Evolutionary conservation across 2,888 invertebrate species (phyloP), one percentile per base, ranked within the genome.

Genomic region (Hirtodrosophila confusa): DNA sequence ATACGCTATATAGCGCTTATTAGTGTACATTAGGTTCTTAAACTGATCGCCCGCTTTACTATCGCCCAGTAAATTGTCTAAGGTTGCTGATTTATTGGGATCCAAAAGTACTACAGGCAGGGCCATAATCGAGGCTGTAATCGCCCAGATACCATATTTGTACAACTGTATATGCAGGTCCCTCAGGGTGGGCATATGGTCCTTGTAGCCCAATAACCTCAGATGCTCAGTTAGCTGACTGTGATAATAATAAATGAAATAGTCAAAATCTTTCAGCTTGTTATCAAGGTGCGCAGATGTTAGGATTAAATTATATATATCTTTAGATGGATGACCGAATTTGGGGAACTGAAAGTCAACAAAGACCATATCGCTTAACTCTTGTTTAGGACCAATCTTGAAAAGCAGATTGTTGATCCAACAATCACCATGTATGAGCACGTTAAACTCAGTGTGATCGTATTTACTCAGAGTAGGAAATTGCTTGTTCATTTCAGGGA

Each of bases 321-420:
- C 91, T 9, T 69, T 27, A 0, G 83, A 72, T 3, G 91, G 90
- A 27, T 88, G 71, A 2, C 80, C 79, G 29, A 71, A 90, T 60
- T 77, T 80, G 2, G 78, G 82, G 49, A 87, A 75, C 69, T 91
- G 91, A 44, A 88, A 89, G 43, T 91, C 91, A 17, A 91, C 88
- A 44, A 89, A 88, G 0, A 83, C 17, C 39, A 88, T 78, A 11
- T 91, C 89, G 0, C 64, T 37, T 2, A 83, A 8, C n/a, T 82
- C 73, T 3, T 78, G 83, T 12, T 86, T 78, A 2, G 64, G 36
- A 24, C 70, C 72, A 23, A 80, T 64, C 33, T 88, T 82, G 31
- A 91, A 91, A 29, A 90, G 86, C 3, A 90, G 57, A 60, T 90
- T 90, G 43, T 89, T 89, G 11, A 76, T 70, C 89, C 89, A 89